A percentile compares a stretch with the other conserved stretches of the same genome.
Evolutionary conservation across 2,888 invertebrate species (phyloP).

Genomic region (Nasonovia ribisnigri): DNA sequence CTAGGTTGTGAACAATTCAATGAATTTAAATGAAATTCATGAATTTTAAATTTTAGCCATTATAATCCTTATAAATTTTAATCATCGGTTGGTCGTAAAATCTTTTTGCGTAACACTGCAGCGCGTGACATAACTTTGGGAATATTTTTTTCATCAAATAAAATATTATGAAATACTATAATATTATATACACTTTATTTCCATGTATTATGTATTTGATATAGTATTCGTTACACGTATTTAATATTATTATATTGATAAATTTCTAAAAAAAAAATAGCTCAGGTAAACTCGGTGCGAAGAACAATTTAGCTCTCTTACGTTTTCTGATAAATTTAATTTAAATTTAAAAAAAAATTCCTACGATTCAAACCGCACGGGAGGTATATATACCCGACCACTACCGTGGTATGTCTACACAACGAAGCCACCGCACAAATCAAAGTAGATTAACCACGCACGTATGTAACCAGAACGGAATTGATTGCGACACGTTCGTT

Average conservation of each 20-base stretch:
- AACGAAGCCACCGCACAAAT: background rate
- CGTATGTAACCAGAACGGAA: background rate
- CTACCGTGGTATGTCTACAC: background rate
- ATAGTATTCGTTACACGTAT: too few relatives aligned
- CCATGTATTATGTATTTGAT: too few relatives aligned
- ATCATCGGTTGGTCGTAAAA: background rate
- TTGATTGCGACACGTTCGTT: background rate
- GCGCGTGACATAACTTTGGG: background rate
- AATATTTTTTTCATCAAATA: background rate
- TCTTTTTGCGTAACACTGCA: background rate
- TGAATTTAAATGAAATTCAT: background rate
- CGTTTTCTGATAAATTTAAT: background rate
- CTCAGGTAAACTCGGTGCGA: background rate
- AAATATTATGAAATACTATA: background rate
- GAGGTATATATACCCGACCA: background rate
- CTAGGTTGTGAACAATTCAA: background rate
- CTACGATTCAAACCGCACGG: background rate
- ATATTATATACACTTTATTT: too few relatives aligned
- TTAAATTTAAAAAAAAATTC: background rate
- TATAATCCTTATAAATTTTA: background rate
- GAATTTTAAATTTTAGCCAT: too few relatives aligned
- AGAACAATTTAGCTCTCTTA: background rate
- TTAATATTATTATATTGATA: too few relatives aligned
- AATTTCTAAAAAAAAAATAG: too few relatives aligned
- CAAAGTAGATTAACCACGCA: background rate